Evolutionary conservation across 2,113 vertebrate genomes (phyloP).

Genomic region (Ammodytes dubius): DNA sequence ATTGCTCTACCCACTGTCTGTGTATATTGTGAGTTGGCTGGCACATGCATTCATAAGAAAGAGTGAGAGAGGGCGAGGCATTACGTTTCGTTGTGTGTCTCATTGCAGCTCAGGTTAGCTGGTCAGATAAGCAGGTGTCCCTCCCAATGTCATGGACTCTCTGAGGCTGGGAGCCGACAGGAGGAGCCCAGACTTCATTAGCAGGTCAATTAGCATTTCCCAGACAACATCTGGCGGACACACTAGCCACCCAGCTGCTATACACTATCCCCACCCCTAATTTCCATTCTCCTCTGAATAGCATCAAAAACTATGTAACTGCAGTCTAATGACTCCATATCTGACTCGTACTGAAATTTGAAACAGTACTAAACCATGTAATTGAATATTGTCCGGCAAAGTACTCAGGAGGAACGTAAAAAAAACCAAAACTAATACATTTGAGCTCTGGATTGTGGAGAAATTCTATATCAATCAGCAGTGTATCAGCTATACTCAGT

Average conservation of each 20-base stretch:
- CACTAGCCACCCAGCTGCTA: conserved; percentile 45
- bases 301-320: conserved; percentile 26
- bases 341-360: conserved; percentile 3
- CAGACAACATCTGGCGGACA: conserved; percentile 76
- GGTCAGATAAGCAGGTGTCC: conserved; percentile 58
- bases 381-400: conserved; percentile 13
- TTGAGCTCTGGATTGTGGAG: neutral
- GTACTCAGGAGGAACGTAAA: conserved; percentile 7
- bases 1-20: neutral
- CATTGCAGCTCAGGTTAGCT: conserved; percentile 5
- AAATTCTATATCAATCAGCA: neutral
- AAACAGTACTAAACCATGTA: conserved; percentile 15
- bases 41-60: neutral
- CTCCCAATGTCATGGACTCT: conserved; percentile 56
- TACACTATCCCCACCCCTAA: conserved; percentile 23
- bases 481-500: neutral
- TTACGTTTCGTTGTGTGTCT: neutral
- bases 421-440: neutral
- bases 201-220: conserved; percentile 66
- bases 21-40: neutral
- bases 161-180: conserved; percentile 36
- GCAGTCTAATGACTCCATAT: conserved; percentile 16
- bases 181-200: conserved; percentile 66
- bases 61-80: neutral
- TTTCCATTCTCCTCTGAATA: conserved; percentile 18